phyloP scores from a whole-genome alignment of 2,797 vertebrate genomes.

The Danio jaintianensis region DNA sequence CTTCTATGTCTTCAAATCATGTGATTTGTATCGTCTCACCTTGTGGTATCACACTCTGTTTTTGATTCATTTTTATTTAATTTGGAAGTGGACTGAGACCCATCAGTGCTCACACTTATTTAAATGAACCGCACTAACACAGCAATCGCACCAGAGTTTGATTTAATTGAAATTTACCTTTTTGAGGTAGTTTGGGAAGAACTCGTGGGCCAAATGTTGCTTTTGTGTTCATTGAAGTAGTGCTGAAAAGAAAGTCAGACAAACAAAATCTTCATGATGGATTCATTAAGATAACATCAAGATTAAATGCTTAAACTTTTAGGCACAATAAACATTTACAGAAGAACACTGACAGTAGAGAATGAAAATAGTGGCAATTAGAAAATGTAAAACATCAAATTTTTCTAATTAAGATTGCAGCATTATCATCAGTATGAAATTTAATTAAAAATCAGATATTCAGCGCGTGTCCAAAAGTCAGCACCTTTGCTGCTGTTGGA shows the following conservation, averaged over 20 bases:
- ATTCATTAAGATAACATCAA: not conserved
- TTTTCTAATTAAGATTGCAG: not conserved
- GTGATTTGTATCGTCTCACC: too few species aligned
- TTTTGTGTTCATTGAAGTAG: slow-evolving; percentile 82
- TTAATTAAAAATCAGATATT: too few species aligned
- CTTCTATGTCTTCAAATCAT: too few species aligned
- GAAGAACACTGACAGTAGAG: not conserved
- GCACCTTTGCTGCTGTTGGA: slow-evolving; percentile 87
- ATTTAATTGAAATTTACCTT: slow-evolving; percentile 78
- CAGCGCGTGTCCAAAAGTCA: not conserved
- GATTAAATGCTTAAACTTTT: not conserved
- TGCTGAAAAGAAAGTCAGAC: slow-evolving; percentile 70
- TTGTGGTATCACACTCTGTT: too few species aligned
- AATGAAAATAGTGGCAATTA: not conserved
- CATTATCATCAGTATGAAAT: not conserved
- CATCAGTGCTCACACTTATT: too few species aligned
- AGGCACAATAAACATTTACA: not conserved
- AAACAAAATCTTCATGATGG: not conserved
- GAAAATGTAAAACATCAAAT: not conserved
- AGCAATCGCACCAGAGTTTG: too few species aligned
- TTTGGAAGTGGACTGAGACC: too few species aligned
- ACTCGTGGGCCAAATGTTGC: slow-evolving; percentile 89
- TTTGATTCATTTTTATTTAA: too few species aligned
- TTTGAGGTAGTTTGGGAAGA: slow-evolving; percentile 94
- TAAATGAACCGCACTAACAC: too few species aligned